Evolutionary conservation across 2,113 vertebrate species (phyloP), one percentile per base, ranked within the genome.

Genomic region (Mungos mungo): DNA sequence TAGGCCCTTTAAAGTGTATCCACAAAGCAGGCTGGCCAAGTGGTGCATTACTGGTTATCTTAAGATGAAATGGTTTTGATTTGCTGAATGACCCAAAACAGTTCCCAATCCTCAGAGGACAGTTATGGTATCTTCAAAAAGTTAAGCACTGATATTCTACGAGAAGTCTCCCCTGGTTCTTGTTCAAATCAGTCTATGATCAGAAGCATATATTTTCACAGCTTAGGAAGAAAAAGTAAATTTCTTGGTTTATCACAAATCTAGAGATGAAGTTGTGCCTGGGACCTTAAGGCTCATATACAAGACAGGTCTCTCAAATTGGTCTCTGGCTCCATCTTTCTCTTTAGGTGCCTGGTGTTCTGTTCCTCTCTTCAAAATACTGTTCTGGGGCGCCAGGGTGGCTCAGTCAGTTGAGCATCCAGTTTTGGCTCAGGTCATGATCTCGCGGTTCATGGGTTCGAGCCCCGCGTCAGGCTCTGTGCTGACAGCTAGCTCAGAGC

Each of bases 21-120:
- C 21, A 74, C 47, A 60, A 23, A 60, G 57, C 57, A 60, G 21
- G 57, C 2, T 85, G 66, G 13, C 31, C 66, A 82, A 15, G 71
- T 54, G 79, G 54, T 79, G 92, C 69, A 96, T 66, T 88, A 50
- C 35, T 82, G 47, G 50, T 41, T 90, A 60, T 87, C 60, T 90
- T 69, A 91, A 84, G 33, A 76, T 57, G 29, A 83, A 92, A 94
- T 60, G 45, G 13, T 47, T 94, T 82, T 93, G 66, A 97, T 93
- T 93, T 88, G 57, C 2, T 66, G 65, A 33, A 25, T 81, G 83
- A 89, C 41, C 63, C 19, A 87, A 68, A 95, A 88, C 3, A 81
- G 68, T 54, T 38, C 18, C 68, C 68, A 85, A 16, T 79, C 31
- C 63, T 81, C 29, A 45, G 50, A 76, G 41, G 50, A 45, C 6